Evolutionary conservation across 2,113 vertebrate genomes (phyloP), one percentile per base, ranked within the genome.

Genomic region (Dinomys branickii): DNA sequence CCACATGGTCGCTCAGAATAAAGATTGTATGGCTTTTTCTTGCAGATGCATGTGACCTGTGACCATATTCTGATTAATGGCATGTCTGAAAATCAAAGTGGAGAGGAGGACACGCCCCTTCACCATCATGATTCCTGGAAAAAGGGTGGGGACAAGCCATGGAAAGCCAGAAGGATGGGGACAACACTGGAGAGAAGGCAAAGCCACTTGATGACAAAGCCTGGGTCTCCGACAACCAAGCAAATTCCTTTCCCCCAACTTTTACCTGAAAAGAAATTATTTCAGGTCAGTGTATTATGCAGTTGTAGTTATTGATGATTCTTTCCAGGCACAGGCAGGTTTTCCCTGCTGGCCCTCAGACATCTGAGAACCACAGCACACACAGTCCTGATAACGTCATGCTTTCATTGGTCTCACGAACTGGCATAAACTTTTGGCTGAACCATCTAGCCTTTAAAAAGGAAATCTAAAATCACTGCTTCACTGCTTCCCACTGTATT

Each of bases 231-330:
- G 26, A n/a, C 33, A 71, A 33, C 52, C 30, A 24, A 50, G 30
- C 1, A 33, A 81, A 54, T 41, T 47, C 1, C 41, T 84, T 20
- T 80, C 16, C 22, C 71, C 56, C 58, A 30, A 38, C 19, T 58
- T 94, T 91, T 89, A 75, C 44, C 35, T 22, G 80, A 88, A 33
- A 92, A 85, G 47, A 80, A 65, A 92, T 52, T 88, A 91, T 73
- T 96, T 91, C 28, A 65, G 20, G 33, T 92, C 44, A 54, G 19
- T 77, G 20, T 85, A 20, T 24, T 69, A 83, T 58, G 20, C 6
- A 85, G 47, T 20, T 87, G 41, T 84, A 61, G 35, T 38, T 52
- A 16, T 54, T 61, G 28, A n/a, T 81, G 58, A 61, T 47, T 95
- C 50, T 90, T 83, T 87, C 90, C 38, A 47, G 30, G 54, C 80